Evolutionary conservation across 2,113 vertebrate genomes (phyloP).

Genomic region (Psammodynastes pulverulentus): DNA sequence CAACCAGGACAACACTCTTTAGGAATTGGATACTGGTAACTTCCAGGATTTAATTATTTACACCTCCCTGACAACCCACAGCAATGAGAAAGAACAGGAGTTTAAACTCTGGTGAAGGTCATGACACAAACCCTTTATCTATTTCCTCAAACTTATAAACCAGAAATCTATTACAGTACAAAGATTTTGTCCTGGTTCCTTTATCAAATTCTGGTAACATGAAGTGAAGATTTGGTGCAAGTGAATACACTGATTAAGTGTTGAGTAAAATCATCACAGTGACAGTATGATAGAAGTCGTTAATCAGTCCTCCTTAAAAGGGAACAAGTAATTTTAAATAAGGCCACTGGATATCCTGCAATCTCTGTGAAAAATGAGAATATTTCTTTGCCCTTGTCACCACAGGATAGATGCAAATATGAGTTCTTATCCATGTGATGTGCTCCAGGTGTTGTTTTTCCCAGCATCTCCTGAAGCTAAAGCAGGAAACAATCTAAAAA

Average conservation of each 20-base stretch:
- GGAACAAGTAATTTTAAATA: background rate
- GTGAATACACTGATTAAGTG: background rate
- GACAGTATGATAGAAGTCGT: background rate
- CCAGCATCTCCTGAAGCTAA: background rate
- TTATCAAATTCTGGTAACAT: background rate
- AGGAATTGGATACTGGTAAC: background rate
- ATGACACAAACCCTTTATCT: background rate
- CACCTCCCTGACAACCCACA: background rate
- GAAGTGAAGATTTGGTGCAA: background rate
- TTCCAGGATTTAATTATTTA: background rate
- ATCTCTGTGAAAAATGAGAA: background rate
- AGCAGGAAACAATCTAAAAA: background rate
- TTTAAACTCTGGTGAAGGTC: background rate
- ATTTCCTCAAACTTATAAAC: background rate
- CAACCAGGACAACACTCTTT: background rate
- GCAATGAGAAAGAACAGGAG: background rate
- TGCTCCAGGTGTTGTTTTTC: background rate
- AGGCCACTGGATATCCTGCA: background rate
- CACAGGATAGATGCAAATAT: background rate
- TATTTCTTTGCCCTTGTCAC: background rate
- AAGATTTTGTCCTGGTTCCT: background rate
- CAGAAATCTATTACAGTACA: background rate
- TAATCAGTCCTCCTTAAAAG: background rate
- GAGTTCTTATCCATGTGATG: background rate
- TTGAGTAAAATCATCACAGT: background rate